phyloP scores from a whole-genome alignment of 2,797 vertebrate species.

The Glossophaga mutica region DNA sequence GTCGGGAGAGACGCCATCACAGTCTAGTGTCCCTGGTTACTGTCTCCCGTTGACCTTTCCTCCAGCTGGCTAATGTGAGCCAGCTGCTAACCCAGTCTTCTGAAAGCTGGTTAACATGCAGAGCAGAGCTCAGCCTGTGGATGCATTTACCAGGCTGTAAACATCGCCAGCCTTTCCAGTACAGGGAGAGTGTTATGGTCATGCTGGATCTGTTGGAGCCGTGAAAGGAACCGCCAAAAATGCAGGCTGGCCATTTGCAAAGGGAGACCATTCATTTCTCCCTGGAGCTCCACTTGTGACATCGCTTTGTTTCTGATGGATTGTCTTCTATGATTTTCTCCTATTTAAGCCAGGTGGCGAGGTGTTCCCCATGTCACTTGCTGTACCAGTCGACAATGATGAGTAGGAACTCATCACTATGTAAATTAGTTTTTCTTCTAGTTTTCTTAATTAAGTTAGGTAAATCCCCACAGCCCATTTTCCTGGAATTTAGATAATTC shows the following conservation, averaged over 20 bases:
- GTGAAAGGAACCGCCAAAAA: neutral
- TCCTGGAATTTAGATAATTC: slow-evolving; percentile 29
- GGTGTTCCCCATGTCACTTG: neutral
- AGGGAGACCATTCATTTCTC: neutral
- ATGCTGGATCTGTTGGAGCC: neutral
- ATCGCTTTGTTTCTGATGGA: neutral
- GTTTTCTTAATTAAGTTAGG: slow-evolving; percentile 42
- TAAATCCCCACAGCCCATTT: neutral
- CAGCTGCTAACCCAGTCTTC: neutral
- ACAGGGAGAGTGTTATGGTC: neutral
- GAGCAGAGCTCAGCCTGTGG: neutral
- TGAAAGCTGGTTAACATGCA: neutral
- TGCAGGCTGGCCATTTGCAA: neutral
- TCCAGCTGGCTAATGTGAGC: neutral
- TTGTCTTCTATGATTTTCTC: neutral
- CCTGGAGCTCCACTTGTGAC: neutral
- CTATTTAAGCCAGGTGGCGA: neutral
- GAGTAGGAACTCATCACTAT: neutral
- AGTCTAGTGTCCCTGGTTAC: neutral
- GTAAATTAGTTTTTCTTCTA: slow-evolving; percentile 3
- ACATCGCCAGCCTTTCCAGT: neutral
- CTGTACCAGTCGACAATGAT: neutral
- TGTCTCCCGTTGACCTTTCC: neutral
- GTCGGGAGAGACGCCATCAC: neutral
- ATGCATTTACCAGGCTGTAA: neutral